phyloP scores from a whole-genome alignment of 2,888 invertebrate genomes.

The Julus scanicus region DNA sequence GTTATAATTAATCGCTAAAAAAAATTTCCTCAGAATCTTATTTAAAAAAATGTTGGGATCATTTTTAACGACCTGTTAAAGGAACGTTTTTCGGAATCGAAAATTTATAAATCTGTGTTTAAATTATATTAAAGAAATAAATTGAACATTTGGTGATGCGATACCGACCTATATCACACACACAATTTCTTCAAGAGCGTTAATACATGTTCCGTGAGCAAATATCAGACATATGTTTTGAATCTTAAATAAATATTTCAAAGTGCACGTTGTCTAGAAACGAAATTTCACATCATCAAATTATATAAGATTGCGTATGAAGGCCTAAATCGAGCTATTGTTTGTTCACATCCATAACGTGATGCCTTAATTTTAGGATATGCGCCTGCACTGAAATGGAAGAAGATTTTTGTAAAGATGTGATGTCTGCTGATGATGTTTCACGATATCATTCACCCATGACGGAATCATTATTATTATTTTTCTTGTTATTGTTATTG shows the following conservation, averaged over 20 bases:
- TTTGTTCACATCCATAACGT: not conserved
- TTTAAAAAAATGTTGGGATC: too few relatives aligned
- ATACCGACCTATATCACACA: not conserved
- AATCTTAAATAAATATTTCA: not conserved
- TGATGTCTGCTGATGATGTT: not conserved
- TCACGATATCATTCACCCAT: slow-evolving; percentile 4
- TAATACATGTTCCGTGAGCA: not conserved
- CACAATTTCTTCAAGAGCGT: too few relatives aligned
- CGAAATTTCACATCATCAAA: not conserved
- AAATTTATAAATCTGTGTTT: too few relatives aligned
- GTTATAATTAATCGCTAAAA: too few relatives aligned
- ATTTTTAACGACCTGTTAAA: too few relatives aligned
- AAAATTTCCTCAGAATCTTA: too few relatives aligned
- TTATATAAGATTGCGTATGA: not conserved
- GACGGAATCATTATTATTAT: not conserved
- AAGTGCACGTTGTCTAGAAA: not conserved
- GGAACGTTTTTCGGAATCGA: too few relatives aligned
- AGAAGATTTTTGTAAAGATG: not conserved
- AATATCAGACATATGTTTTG: not conserved
- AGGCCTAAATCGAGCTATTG: not conserved
- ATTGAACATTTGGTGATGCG: too few relatives aligned
- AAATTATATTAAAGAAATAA: too few relatives aligned
- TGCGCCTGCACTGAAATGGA: not conserved
- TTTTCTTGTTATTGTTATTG: not conserved
- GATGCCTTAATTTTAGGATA: not conserved